Percentiles rank a stretch among this genome's conserved stretches.
These are phyloP conservation scores for Crotalus tigris DNA, from an alignment of 2,113 vertebrate genomes.

Conservation along the genomic window DNA sequence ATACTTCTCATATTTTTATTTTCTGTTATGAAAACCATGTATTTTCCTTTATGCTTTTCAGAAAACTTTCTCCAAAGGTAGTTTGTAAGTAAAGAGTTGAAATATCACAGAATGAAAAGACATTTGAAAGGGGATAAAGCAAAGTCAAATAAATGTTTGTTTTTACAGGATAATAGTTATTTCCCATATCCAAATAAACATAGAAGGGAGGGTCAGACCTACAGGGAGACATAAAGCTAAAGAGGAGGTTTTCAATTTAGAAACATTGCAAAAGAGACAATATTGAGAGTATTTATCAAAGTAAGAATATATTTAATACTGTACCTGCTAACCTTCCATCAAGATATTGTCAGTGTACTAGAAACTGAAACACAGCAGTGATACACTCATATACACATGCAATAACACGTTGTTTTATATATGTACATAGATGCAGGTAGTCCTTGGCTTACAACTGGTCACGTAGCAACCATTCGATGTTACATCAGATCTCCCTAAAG, in stretches of 20 bases:
- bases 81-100: not conserved
- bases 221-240: not conserved
- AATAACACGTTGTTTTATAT: not conserved
- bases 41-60: not conserved
- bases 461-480: not conserved
- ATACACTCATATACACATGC: not conserved
- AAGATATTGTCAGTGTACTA: not conserved
- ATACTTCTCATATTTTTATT: not conserved
- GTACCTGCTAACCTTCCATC: not conserved
- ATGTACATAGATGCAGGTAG: not conserved
- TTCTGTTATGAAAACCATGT: not conserved
- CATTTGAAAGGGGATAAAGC: not conserved
- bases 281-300: not conserved
- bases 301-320: not conserved
- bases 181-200: not conserved
- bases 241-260: not conserved
- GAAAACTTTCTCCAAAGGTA: not conserved
- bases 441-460: not conserved
- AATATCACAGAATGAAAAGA: not conserved
- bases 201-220: not conserved
- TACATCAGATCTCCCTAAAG: not conserved
- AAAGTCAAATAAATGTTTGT: not conserved
- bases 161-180: not conserved
- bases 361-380: not conserved
- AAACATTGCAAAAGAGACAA: not conserved